Base-by-base conservation (phyloP, 2,113 vertebrate genomes). In the Lophochroa leadbeateri region DNA sequence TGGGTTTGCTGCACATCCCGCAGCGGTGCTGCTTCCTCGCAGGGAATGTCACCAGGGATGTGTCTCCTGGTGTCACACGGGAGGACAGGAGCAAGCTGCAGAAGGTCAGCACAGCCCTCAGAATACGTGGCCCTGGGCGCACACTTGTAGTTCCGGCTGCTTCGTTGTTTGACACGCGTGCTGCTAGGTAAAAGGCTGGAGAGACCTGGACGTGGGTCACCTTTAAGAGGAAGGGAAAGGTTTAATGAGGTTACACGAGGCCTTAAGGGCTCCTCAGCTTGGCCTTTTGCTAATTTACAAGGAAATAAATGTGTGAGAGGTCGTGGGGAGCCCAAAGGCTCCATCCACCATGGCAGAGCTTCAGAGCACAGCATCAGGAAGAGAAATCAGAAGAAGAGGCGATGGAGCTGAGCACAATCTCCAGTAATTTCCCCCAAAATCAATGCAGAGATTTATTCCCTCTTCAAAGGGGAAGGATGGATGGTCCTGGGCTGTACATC, bases 81-180 rank as follows among this genome's bases (percentile, higher is more conserved):
- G 63, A 88, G 85, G 88, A 82, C 72, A 49, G 88, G 55, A n/a
- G 79, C 49, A 61, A 88, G 82, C 84, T 46, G 82, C 8, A 46
- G 90, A 95, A 95, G 92, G 96, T 94, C 88, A 90, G 71, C 4
- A 1, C 31, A n/a, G 81, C 86, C 89, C 94, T 94, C 49, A 79
- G 89, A 90, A 82, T 16, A 69, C 0, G 9, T 11, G 13, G 24
- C 55, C 37, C n/a, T 12, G 1, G 1, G 60, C 0, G 0, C 17
- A 20, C 5, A 6, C n/a, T 2, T 28, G 64, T 61, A 20, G 47
- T 55, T 92, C 46, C 37, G 85, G 64, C 41, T 68, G 18, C 76
- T 70, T 91, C 95, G 7, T 68, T 29, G 53, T 33, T 64, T 41
- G 21, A 25, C 35, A n/a, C 3, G 2, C 6, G 12, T 2, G 6